phyloP scores from a whole-genome alignment of 2,888 invertebrate species.

The Heliconius ismenius region DNA sequence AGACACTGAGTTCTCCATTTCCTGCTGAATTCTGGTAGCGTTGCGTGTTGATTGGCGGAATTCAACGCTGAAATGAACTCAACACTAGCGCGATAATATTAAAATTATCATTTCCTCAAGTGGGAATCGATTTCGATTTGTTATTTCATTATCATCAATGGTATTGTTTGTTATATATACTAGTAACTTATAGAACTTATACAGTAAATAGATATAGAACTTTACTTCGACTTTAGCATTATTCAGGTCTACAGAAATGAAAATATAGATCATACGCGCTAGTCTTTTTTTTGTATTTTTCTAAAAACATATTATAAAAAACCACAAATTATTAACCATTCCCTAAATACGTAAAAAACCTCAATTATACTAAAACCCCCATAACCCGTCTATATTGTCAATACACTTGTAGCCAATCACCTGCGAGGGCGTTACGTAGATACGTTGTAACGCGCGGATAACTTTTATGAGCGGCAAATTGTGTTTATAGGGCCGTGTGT shows the following conservation, averaged over 20 bases:
- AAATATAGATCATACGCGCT: no score
- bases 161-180: neutral
- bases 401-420: constrained; percentile 45
- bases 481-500: constrained; percentile 74
- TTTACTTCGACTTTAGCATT: neutral
- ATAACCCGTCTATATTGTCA: constrained; percentile 54
- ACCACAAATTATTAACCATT: no score
- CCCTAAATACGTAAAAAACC: neutral
- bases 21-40: no score
- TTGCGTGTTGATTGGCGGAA: neutral
- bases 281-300: no score
- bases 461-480: constrained; percentile 81
- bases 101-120: no score
- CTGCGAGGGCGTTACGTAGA: constrained; percentile 40
- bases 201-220: neutral
- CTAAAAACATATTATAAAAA: no score
- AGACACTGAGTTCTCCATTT: no score
- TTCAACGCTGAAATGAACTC: no score
- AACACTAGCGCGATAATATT: no score
- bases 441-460: constrained; percentile 61
- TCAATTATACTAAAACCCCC: constrained; percentile 13
- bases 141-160: neutral
- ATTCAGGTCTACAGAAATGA: no score
- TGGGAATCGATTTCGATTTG: no score
- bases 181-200: no score